Evolutionary conservation across 2,888 invertebrate genomes (phyloP), one percentile per base, ranked within the genome.

Genomic region (Cryptus viduatorius): DNA sequence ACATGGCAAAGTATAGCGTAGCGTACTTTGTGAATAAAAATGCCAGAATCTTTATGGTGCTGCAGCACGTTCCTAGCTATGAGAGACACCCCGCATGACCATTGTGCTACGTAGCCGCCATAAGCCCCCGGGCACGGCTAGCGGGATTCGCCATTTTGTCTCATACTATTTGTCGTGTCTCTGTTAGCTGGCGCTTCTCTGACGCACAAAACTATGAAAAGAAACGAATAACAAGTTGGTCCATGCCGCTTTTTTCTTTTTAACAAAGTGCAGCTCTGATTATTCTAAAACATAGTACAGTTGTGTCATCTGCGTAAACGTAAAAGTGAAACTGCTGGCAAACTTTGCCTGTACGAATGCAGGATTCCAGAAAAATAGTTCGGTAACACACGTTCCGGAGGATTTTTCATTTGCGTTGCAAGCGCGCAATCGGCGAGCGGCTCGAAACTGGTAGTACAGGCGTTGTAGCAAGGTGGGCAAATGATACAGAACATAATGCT

Each of bases 41-140:
- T 86, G 88, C 83, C 86, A 87, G 24, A 24, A 87, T 90, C 89
- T 91, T 91, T 91, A 91, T 90, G 88, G 86, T 83, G 42, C 75
- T 64, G 24, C 85, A 87, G 87, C 87, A 88, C 85, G 88, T 88
- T 88, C 88, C 88, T 90, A 91, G 91, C 90, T 89, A 90, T 89
- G 87, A 87, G 59, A 67, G 61, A 76, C 59, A 75, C 44, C 48
- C 37, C 50, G 50, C 87, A 88, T 87, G 87, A 86, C 90, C 89
- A 90, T 91, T 90, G 90, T 90, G 83, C 84, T 19, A 29, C 75
- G 16, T 19, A 42, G 56, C 53, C 79, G 56, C 85, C 79, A 79
- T 83, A 71, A 84, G 81, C 77, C 53, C 67, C 69, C 76, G 75
- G 72, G 75, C 79, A 53, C 85, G 72, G 86, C 87, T 85, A 82